Evolutionary conservation across 1,140 invertebrate species (phyloP), one percentile per base, ranked within the genome.

Genomic region (Drosophila bocki): DNA sequence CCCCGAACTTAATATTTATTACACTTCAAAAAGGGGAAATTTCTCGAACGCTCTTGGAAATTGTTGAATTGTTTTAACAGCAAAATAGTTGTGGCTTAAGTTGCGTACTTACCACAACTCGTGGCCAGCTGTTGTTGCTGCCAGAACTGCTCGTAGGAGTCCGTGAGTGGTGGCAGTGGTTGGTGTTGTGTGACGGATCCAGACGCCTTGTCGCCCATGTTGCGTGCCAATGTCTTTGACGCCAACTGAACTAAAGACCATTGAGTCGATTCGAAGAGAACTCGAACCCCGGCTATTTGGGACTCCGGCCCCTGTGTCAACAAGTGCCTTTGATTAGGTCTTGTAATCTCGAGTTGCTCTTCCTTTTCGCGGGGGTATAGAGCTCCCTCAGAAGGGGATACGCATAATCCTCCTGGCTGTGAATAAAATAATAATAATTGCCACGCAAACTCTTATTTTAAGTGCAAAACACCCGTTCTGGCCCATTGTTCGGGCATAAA

Each of bases 151-250:
- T 83, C 54, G 11, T 33, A 51, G 61, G 47, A 45, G n/a, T 70
- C 62, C 47, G 32, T 53, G 62, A 44, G 29, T 11, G 19, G 42
- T 37, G 44, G 15, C 7, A 13, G 42, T 9, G 26, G 57, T 15
- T 22, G 58, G 35, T 51, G 56, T 12, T 58, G 63, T 37, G 62
- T 62, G 17, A 47, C 62, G 53, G 51, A 71, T 67, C 61, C 77
- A 87, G 83, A 88, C 80, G 64, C 68, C 54, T 80, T 67, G 84
- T 88, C 83, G 84, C 83, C 83, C 84, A 88, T 88, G 67, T 70
- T 63, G 65, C 61, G 76, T 78, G 80, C 64, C 75, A 79, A 65
- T 78, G 74, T 35, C 69, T 54, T 56, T 68, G 22, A 33, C 3
- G 75, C 42, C 63, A 87, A 86, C 79, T 70, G 62, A 60, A 67